A percentile compares a stretch with the other conserved stretches of the same genome.
Conservation (phyloP, 2,888 invertebrate species). For the Caenorhabditis macrosperma region DNA sequence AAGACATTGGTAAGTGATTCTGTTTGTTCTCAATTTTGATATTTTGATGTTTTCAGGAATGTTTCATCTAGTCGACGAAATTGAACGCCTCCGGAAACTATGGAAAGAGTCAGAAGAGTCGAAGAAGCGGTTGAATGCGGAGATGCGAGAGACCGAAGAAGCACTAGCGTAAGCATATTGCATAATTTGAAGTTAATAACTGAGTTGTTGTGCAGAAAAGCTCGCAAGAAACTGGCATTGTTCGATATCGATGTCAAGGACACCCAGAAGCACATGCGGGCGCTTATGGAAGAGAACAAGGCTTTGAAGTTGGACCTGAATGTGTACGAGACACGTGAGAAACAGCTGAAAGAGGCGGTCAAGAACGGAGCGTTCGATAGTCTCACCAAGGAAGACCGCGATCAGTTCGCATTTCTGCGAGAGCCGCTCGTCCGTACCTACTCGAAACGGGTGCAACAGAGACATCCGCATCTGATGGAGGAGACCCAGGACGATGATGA, state of each 20-base stretch:
- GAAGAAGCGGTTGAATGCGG: conserved; percentile 29
- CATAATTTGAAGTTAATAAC: not conserved
- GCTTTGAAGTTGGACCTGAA: conserved; percentile 64
- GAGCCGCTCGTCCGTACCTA: conserved; percentile 53
- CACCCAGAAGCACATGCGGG: conserved; percentile 63
- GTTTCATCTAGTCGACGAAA: conserved; percentile 54
- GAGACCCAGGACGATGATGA: conserved; percentile 52
- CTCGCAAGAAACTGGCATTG: conserved; percentile 43
- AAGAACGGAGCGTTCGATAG: conserved; percentile 61
- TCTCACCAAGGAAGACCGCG: conserved; percentile 58
- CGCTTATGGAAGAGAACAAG: conserved; percentile 63
- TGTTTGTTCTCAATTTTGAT: not conserved
- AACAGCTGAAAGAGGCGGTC: conserved; percentile 64
- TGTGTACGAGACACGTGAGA: conserved; percentile 61
- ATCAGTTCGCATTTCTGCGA: conserved; percentile 52
- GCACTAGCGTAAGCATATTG: conserved; percentile 22
- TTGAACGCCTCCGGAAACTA: conserved; percentile 55
- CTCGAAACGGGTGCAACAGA: conserved; percentile 52
- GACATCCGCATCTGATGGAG: conserved; percentile 50
- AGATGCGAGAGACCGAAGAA: conserved; percentile 38
- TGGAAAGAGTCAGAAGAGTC: conserved; percentile 57
- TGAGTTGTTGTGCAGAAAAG: conserved; percentile 43
- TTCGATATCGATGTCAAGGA: conserved; percentile 66
- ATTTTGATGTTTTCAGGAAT: conserved; percentile 24
- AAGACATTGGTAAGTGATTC: conserved; percentile 33